phyloP scores from a whole-genome alignment of 53 echinoderm and acorn worm genomes.

The Echinometra lucunter region DNA sequence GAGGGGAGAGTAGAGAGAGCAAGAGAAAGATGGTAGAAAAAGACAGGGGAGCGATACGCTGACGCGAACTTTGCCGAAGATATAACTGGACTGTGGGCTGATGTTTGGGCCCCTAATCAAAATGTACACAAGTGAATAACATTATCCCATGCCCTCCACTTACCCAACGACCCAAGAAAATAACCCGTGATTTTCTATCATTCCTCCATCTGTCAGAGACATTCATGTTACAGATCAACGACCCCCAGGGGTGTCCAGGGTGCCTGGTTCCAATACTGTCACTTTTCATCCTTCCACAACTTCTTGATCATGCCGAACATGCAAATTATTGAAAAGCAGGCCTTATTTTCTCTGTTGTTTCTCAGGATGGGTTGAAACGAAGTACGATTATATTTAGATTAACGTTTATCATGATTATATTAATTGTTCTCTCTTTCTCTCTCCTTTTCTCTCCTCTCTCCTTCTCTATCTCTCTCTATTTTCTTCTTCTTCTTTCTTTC shows the following conservation, averaged over 20 bases:
- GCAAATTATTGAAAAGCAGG: neutral
- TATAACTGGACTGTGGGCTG: too few relatives aligned
- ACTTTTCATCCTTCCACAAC: neutral
- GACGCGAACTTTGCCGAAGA: neutral
- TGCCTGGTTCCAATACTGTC: neutral
- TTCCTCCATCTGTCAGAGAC: neutral
- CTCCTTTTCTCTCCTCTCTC: too few relatives aligned
- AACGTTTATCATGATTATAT: too few relatives aligned
- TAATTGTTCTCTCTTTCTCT: too few relatives aligned
- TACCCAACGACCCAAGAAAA: neutral
- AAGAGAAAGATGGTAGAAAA: neutral
- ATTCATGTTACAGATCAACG: neutral
- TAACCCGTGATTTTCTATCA: neutral
- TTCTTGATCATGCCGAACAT: neutral
- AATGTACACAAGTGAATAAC: neutral
- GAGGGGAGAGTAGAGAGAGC: neutral
- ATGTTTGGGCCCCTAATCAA: neutral
- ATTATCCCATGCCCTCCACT: neutral
- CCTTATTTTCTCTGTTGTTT: too few relatives aligned
- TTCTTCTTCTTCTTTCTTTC: too few relatives aligned
- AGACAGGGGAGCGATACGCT: neutral
- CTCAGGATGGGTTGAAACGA: too few relatives aligned
- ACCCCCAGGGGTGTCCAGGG: neutral
- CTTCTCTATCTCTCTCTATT: too few relatives aligned
- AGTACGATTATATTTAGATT: too few relatives aligned